Evolutionary conservation across 1,140 invertebrate species (phyloP), one percentile per base, ranked within the genome.

Genomic region (Chymomyza costata): DNA sequence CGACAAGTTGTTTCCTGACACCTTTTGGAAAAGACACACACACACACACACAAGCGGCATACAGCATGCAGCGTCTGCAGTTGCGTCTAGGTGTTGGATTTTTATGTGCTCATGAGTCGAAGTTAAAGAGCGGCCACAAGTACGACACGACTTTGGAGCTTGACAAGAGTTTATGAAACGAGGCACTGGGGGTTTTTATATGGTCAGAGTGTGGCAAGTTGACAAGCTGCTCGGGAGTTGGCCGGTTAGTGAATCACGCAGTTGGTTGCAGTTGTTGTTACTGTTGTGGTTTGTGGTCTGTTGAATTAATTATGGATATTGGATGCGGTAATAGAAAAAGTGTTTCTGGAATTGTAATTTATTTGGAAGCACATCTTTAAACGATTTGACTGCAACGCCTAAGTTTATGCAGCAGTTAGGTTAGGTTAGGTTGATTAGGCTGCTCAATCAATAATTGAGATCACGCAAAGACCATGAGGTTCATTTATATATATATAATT

Each of bases 1-100:
- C 81, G 81, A 83, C 81, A 83, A 83, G 74, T 83, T 83, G 81
- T 83, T 81, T 83, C 63, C 81, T 83, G 81, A 83, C 81, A 83
- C 81, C 81, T 83, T 69, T 47, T 53, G 64, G 66, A 82, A 82
- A 80, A 76, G 78, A 74, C 70, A 76, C 70, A 65, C 70, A 74
- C 76, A 74, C 69, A 65, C 70, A 76, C 70, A 65, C 70, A 74
- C 76, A 74, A 76, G 70, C 70, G 51, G 58, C 17, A 6, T 43
- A 32, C n/a, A 6, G 3, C 31, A 6, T 34, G 38, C 34, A 38
- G 30, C 40, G 35, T 15, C 21, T 43, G 37, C 30, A 17, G 14
- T 21, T 15, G n/a, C 10, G 17, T 64, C 73, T 78, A 78, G 71
- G 73, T 78, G 73, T 78, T 78, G 73, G 13, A 19, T 49, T 18